Evolutionary conservation across 2,113 vertebrate species (phyloP).

Genomic region (Irena cyanogastra): DNA sequence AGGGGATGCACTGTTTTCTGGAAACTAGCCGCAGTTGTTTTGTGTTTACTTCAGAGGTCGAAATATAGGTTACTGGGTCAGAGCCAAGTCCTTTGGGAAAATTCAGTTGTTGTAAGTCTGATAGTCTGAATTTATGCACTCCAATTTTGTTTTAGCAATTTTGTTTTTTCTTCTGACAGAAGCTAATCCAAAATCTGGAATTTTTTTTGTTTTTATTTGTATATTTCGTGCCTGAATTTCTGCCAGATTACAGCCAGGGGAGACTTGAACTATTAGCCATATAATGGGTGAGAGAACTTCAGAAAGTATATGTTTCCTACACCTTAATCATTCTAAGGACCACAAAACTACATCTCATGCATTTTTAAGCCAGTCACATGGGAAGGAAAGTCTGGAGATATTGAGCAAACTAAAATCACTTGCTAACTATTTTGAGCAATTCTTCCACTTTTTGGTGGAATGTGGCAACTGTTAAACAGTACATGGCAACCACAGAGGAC

Average conservation of each 20-base stretch:
- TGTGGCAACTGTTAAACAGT: slow-evolving; percentile 12
- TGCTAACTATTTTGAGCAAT: slow-evolving; percentile 10
- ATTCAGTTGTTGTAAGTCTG: background rate
- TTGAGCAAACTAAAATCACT: background rate
- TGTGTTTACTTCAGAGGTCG: background rate
- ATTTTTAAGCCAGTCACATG: background rate
- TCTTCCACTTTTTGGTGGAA: slow-evolving; percentile 12
- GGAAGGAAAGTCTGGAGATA: background rate
- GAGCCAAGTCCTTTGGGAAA: background rate
- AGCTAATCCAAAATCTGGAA: background rate
- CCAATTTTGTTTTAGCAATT: background rate
- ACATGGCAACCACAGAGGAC: background rate
- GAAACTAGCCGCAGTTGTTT: background rate
- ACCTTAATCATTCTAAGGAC: background rate
- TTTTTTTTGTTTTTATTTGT: background rate
- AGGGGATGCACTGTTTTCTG: background rate
- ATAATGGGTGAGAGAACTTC: background rate
- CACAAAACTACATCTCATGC: background rate
- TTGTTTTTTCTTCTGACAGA: background rate
- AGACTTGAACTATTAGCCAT: background rate
- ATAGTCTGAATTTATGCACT: background rate
- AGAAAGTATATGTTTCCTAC: background rate
- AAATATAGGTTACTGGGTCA: background rate
- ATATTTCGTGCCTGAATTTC: background rate
- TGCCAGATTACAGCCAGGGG: background rate